phyloP scores from a whole-genome alignment of 1,140 invertebrate genomes.

The Thaumatotibia leucotreta region DNA sequence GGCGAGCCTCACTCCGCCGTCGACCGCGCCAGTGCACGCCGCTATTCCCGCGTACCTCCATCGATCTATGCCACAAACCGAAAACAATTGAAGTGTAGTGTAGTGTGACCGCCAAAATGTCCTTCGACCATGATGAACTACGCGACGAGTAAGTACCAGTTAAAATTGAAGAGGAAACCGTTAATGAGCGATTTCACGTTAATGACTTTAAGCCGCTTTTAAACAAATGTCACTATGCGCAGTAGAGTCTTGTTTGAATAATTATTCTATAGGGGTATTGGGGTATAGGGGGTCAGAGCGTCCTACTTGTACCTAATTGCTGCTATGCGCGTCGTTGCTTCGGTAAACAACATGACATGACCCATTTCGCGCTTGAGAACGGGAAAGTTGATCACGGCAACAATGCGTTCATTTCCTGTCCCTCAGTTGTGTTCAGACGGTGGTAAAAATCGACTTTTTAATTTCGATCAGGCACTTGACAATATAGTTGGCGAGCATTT shows the following conservation, averaged over 20 bases:
- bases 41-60: constrained; percentile 38
- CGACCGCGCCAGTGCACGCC: constrained; percentile 40
- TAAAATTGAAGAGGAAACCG: not conserved
- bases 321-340: constrained; percentile 18
- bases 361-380: constrained; percentile 23
- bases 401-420: not conserved
- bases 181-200: not conserved
- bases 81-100: constrained; percentile 34
- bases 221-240: not conserved
- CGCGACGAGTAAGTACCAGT: constrained; percentile 66
- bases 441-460: no score
- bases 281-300: no score
- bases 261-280: not conserved
- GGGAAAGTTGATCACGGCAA: not conserved
- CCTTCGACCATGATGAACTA: constrained; percentile 69
- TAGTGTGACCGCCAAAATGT: constrained; percentile 49
- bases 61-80: constrained; percentile 55
- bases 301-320: not conserved
- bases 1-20: constrained; percentile 28
- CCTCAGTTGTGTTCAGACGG: no score
- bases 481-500: no score
- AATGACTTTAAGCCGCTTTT: not conserved
- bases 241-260: not conserved
- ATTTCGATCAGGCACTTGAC: no score
- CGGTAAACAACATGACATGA: constrained; percentile 43